Evolutionary conservation across 1,140 invertebrate species (phyloP).

Genomic region (Telenomus remus): DNA sequence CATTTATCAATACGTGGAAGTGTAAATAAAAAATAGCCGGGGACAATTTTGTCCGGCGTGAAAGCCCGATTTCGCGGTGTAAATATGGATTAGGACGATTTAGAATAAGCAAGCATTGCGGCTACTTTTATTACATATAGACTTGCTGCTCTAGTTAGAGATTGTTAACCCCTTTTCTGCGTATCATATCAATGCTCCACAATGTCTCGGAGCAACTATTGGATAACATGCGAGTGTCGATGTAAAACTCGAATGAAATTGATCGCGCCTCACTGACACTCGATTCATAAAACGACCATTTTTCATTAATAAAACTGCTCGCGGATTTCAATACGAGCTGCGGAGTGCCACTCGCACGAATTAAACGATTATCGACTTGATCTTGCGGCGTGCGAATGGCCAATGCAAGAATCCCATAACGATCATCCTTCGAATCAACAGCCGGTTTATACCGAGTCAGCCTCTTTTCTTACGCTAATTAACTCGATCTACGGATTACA

Average conservation of each 20-base stretch:
- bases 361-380: slow-evolving; percentile 12
- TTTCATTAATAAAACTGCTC: too few relatives aligned
- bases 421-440: slow-evolving; percentile 23
- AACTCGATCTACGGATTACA: slow-evolving; percentile 12
- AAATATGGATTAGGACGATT: neutral
- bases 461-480: slow-evolving; percentile 38
- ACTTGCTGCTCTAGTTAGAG: slow-evolving; percentile 23
- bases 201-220: slow-evolving; percentile 31
- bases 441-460: slow-evolving; percentile 12
- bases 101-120: neutral
- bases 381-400: slow-evolving; percentile 6
- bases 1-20: too few relatives aligned
- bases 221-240: slow-evolving; percentile 26
- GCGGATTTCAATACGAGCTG: too few relatives aligned
- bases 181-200: slow-evolving; percentile 29
- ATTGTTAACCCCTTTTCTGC: slow-evolving; percentile 42
- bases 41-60: too few relatives aligned
- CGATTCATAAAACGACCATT: neutral
- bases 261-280: too few relatives aligned
- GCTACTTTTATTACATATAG: slow-evolving; percentile 11
- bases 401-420: slow-evolving; percentile 7
- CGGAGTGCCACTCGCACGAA: neutral
- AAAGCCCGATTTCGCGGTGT: too few relatives aligned
- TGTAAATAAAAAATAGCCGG: slow-evolving; percentile 4
- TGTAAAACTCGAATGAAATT: slow-evolving; percentile 15